A percentile compares a stretch with the other conserved stretches of the same genome.
Evolutionary conservation across 2,797 vertebrate genomes (phyloP).

Genomic region (Clarias fuscus): DNA sequence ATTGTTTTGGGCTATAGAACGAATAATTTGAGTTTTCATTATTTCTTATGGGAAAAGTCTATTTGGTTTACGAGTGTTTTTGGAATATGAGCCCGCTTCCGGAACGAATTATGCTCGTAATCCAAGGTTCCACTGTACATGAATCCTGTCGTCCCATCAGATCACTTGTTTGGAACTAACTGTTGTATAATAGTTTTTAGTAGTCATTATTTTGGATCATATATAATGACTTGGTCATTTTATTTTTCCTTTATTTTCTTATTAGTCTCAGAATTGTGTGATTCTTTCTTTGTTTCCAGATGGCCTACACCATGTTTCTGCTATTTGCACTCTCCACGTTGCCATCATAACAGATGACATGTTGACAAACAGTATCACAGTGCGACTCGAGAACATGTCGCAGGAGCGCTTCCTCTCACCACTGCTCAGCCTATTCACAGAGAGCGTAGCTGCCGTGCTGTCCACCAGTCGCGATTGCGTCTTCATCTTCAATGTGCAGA

Average conservation of each 20-base stretch:
- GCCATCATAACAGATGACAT: constrained; percentile 88
- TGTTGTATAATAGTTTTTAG: neutral
- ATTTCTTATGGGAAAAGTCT: too few species aligned
- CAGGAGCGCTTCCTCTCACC: constrained; percentile 87
- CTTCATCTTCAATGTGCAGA: constrained; percentile 87
- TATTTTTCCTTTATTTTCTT: neutral
- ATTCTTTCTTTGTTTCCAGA: constrained; percentile 66
- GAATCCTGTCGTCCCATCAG: too few species aligned
- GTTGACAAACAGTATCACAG: constrained; percentile 87
- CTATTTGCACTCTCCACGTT: constrained; percentile 80
- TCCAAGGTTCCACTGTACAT: too few species aligned
- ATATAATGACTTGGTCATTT: neutral
- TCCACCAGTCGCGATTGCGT: constrained; percentile 77
- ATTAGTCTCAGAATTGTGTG: neutral
- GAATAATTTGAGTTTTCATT: too few species aligned
- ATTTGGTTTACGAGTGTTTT: too few species aligned
- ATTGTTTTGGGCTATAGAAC: too few species aligned
- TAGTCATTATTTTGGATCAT: neutral
- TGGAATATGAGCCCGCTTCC: too few species aligned
- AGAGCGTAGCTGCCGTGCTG: constrained; percentile 82
- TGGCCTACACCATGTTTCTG: constrained; percentile 78
- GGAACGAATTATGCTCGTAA: too few species aligned
- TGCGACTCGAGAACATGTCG: constrained; percentile 87
- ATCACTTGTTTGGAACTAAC: too few species aligned
- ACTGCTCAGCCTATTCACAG: constrained; percentile 79